phyloP scores from a whole-genome alignment of 2,797 vertebrate genomes.

The Enteromius mattozi region DNA sequence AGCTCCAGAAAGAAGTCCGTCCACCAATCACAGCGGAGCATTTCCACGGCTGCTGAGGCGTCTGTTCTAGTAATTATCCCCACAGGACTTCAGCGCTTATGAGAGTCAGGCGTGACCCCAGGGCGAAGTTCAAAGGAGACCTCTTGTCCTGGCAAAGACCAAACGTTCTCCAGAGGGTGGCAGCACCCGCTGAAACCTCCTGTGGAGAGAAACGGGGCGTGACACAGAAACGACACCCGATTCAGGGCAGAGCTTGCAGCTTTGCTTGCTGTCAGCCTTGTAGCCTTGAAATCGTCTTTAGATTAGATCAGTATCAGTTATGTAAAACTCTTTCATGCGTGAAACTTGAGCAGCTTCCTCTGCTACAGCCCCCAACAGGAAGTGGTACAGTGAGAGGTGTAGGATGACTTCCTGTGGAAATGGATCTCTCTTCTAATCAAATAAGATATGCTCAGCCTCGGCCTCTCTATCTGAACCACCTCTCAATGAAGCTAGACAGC shows the following conservation, averaged over 20 bases:
- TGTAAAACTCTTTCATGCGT: constrained; percentile 29
- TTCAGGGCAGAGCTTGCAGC: background rate
- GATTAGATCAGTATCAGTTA: constrained; percentile 7
- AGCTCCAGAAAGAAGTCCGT: background rate
- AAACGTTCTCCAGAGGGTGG: constrained; percentile 12
- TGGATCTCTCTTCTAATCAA: constrained; percentile 49
- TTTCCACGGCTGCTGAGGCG: constrained; percentile 26
- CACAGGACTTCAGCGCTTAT: constrained; percentile 37
- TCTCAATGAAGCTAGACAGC: background rate
- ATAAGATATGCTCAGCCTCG: constrained; percentile 15
- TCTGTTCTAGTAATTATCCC: constrained; percentile 54
- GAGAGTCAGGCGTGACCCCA: constrained; percentile 48
- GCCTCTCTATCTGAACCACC: background rate
- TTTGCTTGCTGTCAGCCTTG: background rate
- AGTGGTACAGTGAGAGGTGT: constrained; percentile 57
- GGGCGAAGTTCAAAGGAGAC: constrained; percentile 53
- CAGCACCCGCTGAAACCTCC: background rate
- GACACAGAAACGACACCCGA: background rate
- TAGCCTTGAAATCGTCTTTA: background rate
- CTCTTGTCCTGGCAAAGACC: constrained; percentile 29
- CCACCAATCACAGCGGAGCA: constrained; percentile 27
- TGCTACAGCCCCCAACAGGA: constrained; percentile 47
- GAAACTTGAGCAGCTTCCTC: constrained; percentile 52
- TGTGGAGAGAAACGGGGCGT: background rate
- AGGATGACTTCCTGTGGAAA: constrained; percentile 61